Percentiles rank a stretch among this genome's conserved stretches.
These are phyloP conservation scores for Nebria brevicollis DNA, from an alignment of 2,888 invertebrate genomes.

Conservation along the genomic window DNA sequence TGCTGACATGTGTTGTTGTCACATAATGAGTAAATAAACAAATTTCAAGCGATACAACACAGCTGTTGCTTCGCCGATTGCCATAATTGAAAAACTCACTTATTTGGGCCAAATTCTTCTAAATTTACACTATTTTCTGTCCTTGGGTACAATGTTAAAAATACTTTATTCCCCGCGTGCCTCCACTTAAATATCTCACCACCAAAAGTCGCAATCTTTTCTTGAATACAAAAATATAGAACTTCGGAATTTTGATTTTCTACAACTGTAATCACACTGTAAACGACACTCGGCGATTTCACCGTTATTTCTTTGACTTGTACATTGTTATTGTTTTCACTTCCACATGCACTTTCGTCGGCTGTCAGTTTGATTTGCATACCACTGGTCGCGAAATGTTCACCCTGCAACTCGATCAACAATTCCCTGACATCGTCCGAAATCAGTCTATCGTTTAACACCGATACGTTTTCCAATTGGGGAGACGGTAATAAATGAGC, in stretches of 20 bases:
- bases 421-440: constrained; percentile 18
- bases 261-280: constrained; percentile 17
- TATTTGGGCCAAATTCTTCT: constrained; percentile 9
- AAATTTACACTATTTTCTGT: constrained; percentile 18
- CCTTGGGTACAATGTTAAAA: constrained; percentile 44
- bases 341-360: constrained; percentile 30
- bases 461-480: constrained; percentile 12
- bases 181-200: constrained; percentile 40
- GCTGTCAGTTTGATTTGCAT: constrained; percentile 38
- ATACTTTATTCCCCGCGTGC: constrained; percentile 40
- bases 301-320: constrained; percentile 5
- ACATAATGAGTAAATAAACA: no score
- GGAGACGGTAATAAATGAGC: constrained; percentile 18
- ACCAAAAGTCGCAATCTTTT: constrained; percentile 28
- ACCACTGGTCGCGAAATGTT: constrained; percentile 32
- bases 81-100: neutral
- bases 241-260: neutral
- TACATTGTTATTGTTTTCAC: constrained; percentile 26
- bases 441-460: constrained; percentile 22
- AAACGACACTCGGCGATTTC: constrained; percentile 14
- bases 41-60: no score
- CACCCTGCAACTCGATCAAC: constrained; percentile 34
- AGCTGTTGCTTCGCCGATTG: no score
- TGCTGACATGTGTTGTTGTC: no score
- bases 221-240: constrained; percentile 35